Percentiles rank a stretch among this genome's conserved stretches.
phyloP scores from a whole-genome alignment of 2,888 invertebrate genomes.

The Acrobasis consociella region DNA sequence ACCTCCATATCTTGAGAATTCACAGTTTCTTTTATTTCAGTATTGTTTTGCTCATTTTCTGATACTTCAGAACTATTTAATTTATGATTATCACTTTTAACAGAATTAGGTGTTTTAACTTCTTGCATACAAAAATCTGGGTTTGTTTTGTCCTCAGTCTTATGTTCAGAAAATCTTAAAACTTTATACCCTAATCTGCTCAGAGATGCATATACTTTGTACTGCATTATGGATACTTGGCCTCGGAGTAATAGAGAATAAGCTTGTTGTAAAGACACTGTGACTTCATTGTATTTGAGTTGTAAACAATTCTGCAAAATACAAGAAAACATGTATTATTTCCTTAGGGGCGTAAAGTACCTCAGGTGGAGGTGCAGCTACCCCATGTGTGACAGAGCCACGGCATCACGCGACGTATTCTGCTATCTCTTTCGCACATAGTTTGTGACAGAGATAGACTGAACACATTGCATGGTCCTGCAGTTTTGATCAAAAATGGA shows the following conservation, averaged over 20 bases:
- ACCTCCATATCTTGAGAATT: not conserved
- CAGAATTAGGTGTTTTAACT: not conserved
- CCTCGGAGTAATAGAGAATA: slow-evolving; percentile 77
- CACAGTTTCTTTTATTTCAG: not conserved
- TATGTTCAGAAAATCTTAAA: slow-evolving; percentile 60
- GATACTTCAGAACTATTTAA: not conserved
- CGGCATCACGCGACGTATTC: too few species aligned
- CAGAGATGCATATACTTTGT: slow-evolving; percentile 83
- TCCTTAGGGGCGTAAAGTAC: too few species aligned
- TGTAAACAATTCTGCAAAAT: slow-evolving; percentile 84
- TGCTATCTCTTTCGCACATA: too few species aligned
- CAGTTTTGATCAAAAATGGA: too few species aligned
- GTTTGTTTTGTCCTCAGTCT: slow-evolving; percentile 13
- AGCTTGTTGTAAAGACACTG: slow-evolving; percentile 86
- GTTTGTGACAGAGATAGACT: too few species aligned
- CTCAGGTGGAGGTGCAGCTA: too few species aligned
- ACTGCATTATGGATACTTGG: slow-evolving; percentile 69
- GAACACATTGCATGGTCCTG: too few species aligned
- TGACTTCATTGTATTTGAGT: slow-evolving; percentile 79
- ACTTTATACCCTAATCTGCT: slow-evolving; percentile 82
- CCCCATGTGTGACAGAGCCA: too few species aligned
- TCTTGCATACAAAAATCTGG: not conserved
- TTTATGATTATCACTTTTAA: not conserved
- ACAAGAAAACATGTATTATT: too few species aligned
- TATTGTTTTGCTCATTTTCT: not conserved